These are phyloP conservation scores for Drosophila rellima DNA, from an alignment of 2,888 invertebrate genomes.

Conservation along the genomic window DNA sequence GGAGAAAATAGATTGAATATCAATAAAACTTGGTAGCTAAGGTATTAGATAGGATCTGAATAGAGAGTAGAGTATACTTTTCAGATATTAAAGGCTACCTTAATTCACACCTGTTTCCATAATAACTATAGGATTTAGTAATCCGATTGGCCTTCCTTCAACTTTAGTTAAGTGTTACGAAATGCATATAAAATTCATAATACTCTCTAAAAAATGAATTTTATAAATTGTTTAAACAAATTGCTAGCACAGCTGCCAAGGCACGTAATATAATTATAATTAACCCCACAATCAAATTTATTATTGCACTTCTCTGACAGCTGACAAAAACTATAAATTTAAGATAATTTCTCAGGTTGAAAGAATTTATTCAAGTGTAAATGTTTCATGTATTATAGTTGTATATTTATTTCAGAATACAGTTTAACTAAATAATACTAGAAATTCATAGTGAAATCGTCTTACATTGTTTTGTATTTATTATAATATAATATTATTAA, in stretches of 20 bases:
- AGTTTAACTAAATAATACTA: conserved; percentile 59
- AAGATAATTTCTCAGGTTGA: conserved; percentile 12
- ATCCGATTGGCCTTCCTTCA: background rate
- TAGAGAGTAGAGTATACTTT: background rate
- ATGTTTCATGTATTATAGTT: background rate
- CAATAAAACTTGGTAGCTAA: no score
- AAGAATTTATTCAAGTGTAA: conserved; percentile 36
- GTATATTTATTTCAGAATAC: conserved; percentile 23
- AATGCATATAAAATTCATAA: background rate
- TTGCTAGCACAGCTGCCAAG: conserved; percentile 37
- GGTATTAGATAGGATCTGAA: no score
- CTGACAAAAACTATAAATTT: conserved; percentile 29
- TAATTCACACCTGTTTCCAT: background rate
- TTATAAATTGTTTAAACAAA: conserved; percentile 18
- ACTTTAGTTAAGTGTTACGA: background rate
- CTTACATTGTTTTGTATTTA: conserved; percentile 24
- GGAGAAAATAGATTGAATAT: no score
- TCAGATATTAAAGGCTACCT: background rate
- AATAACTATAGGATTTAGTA: background rate
- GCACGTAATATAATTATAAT: conserved; percentile 8
- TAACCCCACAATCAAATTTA: conserved; percentile 16
- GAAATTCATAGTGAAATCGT: conserved; percentile 47
- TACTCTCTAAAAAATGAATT: background rate
- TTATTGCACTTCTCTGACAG: conserved; percentile 26
- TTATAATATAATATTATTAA: conserved; percentile 6